Evolutionary conservation across 2,888 invertebrate species (phyloP).

Genomic region (Ectemnius continuus): DNA sequence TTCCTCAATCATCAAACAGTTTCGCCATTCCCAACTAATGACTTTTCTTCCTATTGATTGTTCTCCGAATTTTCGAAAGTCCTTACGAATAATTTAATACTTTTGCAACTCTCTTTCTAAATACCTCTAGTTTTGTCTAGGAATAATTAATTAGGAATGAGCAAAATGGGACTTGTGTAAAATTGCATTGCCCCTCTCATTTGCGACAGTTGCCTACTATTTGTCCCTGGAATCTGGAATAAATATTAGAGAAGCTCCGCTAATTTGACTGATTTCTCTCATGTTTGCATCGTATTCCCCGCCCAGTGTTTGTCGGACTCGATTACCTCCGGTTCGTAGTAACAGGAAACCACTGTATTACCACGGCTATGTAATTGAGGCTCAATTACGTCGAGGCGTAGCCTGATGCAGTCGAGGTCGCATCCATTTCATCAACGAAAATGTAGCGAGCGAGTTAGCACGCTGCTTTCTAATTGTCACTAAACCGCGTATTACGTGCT

Average conservation of each 20-base stretch:
- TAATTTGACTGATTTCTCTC: too few species aligned
- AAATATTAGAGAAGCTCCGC: too few species aligned
- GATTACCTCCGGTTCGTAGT: conserved; percentile 33
- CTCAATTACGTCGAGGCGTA: conserved; percentile 3
- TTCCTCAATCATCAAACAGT: conserved; percentile 23
- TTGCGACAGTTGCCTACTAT: too few species aligned
- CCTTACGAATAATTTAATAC: too few species aligned
- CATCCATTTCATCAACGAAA: neutral
- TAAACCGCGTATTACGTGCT: conserved; percentile 30
- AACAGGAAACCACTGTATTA: neutral
- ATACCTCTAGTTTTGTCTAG: too few species aligned
- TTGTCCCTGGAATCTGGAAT: too few species aligned
- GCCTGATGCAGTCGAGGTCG: neutral
- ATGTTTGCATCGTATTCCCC: too few species aligned
- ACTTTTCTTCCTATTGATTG: neutral
- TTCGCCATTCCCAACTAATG: conserved; percentile 10
- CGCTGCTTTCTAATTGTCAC: conserved; percentile 31
- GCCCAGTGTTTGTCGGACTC: conserved; percentile 35
- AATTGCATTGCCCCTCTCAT: too few species aligned
- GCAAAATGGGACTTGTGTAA: too few species aligned
- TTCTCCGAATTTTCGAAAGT: neutral
- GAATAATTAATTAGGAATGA: too few species aligned
- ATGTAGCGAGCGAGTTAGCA: neutral
- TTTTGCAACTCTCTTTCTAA: too few species aligned
- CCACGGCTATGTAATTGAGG: neutral